These are phyloP conservation scores for Lepus europaeus DNA, from an alignment of 2,113 vertebrate genomes.

Conservation along the genomic window DNA sequence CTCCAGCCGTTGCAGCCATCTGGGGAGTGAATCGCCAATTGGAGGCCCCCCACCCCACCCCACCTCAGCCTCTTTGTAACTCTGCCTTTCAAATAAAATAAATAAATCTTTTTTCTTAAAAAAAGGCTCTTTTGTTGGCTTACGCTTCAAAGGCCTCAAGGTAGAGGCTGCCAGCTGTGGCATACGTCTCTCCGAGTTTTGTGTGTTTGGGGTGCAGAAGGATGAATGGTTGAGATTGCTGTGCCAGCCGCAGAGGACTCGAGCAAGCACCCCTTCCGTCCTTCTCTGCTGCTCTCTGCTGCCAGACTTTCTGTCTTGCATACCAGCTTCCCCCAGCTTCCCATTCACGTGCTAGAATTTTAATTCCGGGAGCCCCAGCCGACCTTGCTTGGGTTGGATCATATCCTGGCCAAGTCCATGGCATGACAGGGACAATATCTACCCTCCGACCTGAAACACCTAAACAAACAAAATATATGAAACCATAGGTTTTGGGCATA, in stretches of 20 bases:
- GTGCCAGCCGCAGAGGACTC: not conserved
- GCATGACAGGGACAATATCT: not conserved
- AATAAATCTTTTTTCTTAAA: no score
- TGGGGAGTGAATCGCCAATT: not conserved
- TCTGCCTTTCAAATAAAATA: no score
- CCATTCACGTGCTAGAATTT: not conserved
- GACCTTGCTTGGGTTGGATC: not conserved
- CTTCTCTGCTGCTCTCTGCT: not conserved
- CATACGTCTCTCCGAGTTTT: not conserved
- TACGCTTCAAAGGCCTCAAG: not conserved
- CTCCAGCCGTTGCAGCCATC: no score
- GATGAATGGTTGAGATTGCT: not conserved
- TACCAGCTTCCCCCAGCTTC: not conserved
- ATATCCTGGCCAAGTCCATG: not conserved
- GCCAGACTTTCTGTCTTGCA: not conserved
- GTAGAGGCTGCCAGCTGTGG: not conserved
- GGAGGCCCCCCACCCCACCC: no score
- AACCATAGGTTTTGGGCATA: not conserved
- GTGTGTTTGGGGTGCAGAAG: not conserved
- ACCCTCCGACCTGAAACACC: not conserved
- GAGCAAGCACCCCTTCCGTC: not conserved
- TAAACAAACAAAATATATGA: not conserved
- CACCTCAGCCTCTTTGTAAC: no score
- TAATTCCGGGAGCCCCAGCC: not conserved
- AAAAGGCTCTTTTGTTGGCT: not conserved